A percentile compares a stretch with the other conserved stretches of the same genome.
phyloP scores from a whole-genome alignment of 2,113 vertebrate genomes.

The Upupa epops region DNA sequence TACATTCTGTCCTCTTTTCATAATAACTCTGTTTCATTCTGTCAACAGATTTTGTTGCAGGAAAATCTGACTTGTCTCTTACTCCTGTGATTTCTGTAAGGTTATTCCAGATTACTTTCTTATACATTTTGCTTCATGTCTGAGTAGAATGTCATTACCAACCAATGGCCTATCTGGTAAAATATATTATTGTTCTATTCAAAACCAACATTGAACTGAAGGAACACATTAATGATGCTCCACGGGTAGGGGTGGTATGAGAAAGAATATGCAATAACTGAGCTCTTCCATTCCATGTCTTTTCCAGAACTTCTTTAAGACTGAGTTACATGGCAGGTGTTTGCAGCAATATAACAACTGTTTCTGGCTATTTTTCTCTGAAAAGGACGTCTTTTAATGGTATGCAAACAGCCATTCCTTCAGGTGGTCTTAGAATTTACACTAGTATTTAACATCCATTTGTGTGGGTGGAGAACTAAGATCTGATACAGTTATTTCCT shows the following conservation, averaged over 20 bases:
- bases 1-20: background rate
- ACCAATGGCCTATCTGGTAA: background rate
- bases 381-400: background rate
- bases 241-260: background rate
- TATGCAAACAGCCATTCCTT: background rate
- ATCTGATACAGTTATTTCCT: background rate
- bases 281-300: background rate
- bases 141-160: background rate
- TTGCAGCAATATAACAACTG: background rate
- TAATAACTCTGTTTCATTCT: background rate
- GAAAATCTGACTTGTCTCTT: background rate
- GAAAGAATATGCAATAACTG: background rate
- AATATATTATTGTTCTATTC: background rate
- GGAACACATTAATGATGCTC: background rate
- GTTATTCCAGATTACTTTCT: background rate
- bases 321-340: fast-evolving
- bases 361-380: background rate
- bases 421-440: background rate
- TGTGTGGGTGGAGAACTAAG: background rate
- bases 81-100: background rate
- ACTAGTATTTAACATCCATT: background rate
- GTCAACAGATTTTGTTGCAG: background rate
- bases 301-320: background rate
- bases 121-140: background rate
- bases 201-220: background rate